These are phyloP conservation scores for Cheilosia soror DNA, from an alignment of 2,888 invertebrate genomes.

Conservation along the genomic window DNA sequence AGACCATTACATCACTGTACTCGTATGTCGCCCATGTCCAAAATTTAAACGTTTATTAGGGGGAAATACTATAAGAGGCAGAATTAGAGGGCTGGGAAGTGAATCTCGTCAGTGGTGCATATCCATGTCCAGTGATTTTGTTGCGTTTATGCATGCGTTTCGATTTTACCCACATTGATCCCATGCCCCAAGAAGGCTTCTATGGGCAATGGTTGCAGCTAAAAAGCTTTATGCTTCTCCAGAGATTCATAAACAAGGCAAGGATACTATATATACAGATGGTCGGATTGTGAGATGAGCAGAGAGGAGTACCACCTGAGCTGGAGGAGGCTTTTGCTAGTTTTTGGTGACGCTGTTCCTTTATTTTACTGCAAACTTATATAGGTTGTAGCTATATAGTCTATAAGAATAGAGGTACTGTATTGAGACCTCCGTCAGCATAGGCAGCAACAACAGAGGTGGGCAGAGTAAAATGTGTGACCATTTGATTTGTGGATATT, in stretches of 20 bases:
- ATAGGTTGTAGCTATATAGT: neutral
- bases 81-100: neutral
- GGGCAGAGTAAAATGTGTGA: slow-evolving; percentile 46
- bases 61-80: neutral
- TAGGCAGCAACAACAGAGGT: neutral
- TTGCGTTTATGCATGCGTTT: slow-evolving; percentile 40
- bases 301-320: neutral
- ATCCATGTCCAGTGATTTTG: slow-evolving; percentile 11
- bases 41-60: slow-evolving; percentile 13
- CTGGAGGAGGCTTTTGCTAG: slow-evolving; percentile 17
- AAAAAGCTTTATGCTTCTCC: slow-evolving; percentile 54
- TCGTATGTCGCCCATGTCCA: slow-evolving; percentile 29
- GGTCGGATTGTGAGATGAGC: neutral
- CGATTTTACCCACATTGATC: slow-evolving; percentile 45
- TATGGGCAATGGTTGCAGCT: slow-evolving; percentile 14
- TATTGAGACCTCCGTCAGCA: slow-evolving; percentile 29
- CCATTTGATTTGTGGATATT: slow-evolving; percentile 70
- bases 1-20: slow-evolving; percentile 55
- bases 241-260: slow-evolving; percentile 70
- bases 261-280: slow-evolving; percentile 34
- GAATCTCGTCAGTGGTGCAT: slow-evolving; percentile 50
- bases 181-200: neutral
- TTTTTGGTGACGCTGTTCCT: slow-evolving; percentile 32
- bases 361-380: neutral
- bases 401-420: slow-evolving; percentile 18